A percentile compares a stretch with the other conserved stretches of the same genome.
phyloP scores from a whole-genome alignment of 2,888 invertebrate genomes.

The Plebejus anna region DNA sequence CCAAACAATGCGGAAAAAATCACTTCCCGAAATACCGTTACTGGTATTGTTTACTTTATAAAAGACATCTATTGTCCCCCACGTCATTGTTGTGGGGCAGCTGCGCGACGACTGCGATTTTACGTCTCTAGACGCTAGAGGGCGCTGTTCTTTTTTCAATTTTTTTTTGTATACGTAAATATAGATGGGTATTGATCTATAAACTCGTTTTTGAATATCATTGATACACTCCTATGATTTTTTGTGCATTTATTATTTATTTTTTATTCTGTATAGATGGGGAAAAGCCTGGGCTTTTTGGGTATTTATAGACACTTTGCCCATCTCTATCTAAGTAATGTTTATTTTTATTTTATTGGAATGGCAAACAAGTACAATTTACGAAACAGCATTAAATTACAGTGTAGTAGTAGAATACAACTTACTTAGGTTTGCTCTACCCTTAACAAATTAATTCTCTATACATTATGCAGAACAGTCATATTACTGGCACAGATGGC shows the following conservation, averaged over 20 bases:
- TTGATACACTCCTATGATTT: neutral
- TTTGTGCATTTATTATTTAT: neutral
- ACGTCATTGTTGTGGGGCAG: slow-evolving; percentile 40
- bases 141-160: neutral
- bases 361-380: no score
- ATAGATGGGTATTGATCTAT: neutral
- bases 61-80: slow-evolving; percentile 34
- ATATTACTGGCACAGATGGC: slow-evolving; percentile 6
- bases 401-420: no score
- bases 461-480: slow-evolving; percentile 6
- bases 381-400: no score
- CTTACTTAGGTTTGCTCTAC: neutral
- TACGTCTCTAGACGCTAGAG: neutral
- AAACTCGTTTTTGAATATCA: no score
- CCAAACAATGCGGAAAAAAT: slow-evolving; percentile 34
- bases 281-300: no score
- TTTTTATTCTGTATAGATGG: no score
- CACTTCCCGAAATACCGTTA: slow-evolving; percentile 38
- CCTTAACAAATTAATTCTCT: slow-evolving; percentile 10
- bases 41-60: slow-evolving; percentile 37
- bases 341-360: no score
- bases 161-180: neutral
- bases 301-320: no score
- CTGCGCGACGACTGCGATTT: slow-evolving; percentile 33
- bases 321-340: no score